Percentiles rank a stretch among this genome's conserved stretches.
phyloP scores from a whole-genome alignment of 2,888 invertebrate species.

The Oscheius sp. region DNA sequence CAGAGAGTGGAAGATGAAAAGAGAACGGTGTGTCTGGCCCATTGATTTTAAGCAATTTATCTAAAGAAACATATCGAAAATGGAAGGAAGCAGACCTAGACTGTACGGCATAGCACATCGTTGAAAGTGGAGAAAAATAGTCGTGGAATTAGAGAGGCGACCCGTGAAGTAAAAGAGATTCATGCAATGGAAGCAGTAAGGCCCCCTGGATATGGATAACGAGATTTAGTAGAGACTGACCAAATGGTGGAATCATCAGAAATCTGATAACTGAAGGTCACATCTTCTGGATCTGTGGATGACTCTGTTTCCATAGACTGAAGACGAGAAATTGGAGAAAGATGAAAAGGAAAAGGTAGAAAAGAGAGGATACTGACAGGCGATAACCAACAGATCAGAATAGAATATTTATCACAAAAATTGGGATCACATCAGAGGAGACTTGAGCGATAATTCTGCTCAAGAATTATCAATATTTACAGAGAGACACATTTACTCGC shows the following conservation, averaged over 20 bases:
- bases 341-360: neutral
- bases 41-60: neutral
- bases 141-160: neutral
- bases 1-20: too few relatives aligned
- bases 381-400: neutral
- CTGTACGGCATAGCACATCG: neutral
- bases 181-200: constrained; percentile 14
- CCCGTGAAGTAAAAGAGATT: neutral
- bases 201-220: constrained; percentile 9
- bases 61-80: neutral
- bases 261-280: neutral
- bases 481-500: constrained; percentile 35
- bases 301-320: neutral
- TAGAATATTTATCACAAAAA: constrained; percentile 22
- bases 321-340: neutral
- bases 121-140: neutral
- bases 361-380: neutral
- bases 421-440: constrained; percentile 16
- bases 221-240: neutral
- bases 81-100: constrained; percentile 2
- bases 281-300: constrained; percentile 5
- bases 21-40: neutral
- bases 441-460: neutral
- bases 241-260: neutral
- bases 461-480: neutral